Base-by-base conservation (phyloP, 2,888 invertebrate species). In the Stenchaetothrips biformis region DNA sequence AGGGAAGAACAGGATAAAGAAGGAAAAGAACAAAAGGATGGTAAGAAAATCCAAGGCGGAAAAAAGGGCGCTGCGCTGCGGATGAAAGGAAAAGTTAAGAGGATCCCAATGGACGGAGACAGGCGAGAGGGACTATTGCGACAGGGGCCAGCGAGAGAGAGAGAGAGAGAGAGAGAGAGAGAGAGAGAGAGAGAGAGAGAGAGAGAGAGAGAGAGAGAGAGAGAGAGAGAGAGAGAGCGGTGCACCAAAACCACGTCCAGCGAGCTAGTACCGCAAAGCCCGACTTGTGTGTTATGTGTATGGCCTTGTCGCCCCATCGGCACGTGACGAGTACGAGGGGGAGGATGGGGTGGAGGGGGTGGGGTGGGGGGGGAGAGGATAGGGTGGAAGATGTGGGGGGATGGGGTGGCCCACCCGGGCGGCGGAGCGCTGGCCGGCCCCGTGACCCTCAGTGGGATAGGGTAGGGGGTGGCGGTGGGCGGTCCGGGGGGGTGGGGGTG, bases 131-230 rank as follows among this genome's bases (percentile, higher is more conserved):
- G 49, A 49, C n/a, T n/a, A 49, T 7, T 49, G 49, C 49, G 49
- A 49, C 49, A 9, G 49, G 49, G 8, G 11, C 49, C 49, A 49
- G 49, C 8, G 8, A 9, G 13, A 53, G 53, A 53, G 53, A 53
- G 53, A 53, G 53, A 53, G 53, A 53, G 53, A 53, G 53, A 53
- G 53, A 53, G 53, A 53, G 53, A 53, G 53, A 53, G 53, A 53
- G 53, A 53, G 53, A 53, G 53, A 53, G 53, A 53, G 53, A 53
- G 53, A 53, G 53, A 53, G 53, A 53, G 53, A 53, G 53, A 53
- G 53, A 53, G 53, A 53, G 53, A 53, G 53, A 53, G 53, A 53
- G 53, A 53, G 53, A 53, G 53, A 53, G 53, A 53, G 53, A 53
- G 53, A 13, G 16, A 37, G 59, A 59, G 13, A 59, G 59, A 18